These are phyloP conservation scores for Merops nubicus DNA, from an alignment of 2,113 vertebrate species.

Conservation along the genomic window DNA sequence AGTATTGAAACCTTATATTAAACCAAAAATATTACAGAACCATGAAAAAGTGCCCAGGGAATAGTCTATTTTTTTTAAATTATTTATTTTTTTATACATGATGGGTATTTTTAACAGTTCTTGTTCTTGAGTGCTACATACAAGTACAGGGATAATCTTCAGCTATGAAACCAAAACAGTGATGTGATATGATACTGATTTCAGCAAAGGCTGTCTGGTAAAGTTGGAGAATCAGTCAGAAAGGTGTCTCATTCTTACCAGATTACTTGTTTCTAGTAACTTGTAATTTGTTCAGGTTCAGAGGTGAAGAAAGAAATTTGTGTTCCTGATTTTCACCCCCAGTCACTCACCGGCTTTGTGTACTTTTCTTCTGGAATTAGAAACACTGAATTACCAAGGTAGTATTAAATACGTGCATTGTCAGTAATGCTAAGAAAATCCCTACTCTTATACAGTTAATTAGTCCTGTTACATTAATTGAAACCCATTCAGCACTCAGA, in stretches of 20 bases:
- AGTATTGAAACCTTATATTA: neutral
- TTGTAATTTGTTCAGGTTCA: constrained; percentile 35
- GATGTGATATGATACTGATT: neutral
- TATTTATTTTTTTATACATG: neutral
- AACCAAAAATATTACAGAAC: neutral
- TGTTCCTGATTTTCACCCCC: neutral
- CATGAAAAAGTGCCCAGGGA: neutral
- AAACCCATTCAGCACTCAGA: constrained; percentile 27
- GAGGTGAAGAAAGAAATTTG: neutral
- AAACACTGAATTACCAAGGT: constrained; percentile 16
- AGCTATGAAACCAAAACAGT: neutral
- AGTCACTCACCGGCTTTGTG: neutral
- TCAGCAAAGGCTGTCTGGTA: neutral
- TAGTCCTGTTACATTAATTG: constrained; percentile 60
- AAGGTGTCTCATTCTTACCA: neutral
- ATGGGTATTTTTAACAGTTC: neutral
- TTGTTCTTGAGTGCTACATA: neutral
- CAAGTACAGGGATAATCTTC: neutral
- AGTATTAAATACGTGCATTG: constrained; percentile 15
- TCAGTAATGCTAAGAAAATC: neutral
- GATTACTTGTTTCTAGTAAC: neutral
- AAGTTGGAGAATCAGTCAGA: neutral
- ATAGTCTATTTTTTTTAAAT: too few relatives aligned
- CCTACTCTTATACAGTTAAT: constrained; percentile 50
- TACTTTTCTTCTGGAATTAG: neutral